Evolutionary conservation across 2,797 vertebrate species (phyloP).

Genomic region (Calcarius lapponicus): DNA sequence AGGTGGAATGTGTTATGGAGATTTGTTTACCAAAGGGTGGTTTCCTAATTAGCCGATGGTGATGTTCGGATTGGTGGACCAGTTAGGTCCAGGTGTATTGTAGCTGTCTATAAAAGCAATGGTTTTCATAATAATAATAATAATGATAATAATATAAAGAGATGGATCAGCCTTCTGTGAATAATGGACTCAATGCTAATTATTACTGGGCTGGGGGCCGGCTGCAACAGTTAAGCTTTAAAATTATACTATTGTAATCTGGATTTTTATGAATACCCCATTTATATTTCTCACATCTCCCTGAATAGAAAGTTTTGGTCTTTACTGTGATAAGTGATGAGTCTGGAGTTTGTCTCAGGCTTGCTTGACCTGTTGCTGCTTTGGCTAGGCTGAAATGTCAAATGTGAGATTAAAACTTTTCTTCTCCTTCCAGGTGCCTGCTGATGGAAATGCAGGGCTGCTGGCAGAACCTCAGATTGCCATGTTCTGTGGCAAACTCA

Average conservation of each 20-base stretch:
- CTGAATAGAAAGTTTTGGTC: not conserved
- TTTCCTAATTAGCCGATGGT: not conserved
- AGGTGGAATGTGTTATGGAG: not conserved
- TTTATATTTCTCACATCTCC: not conserved
- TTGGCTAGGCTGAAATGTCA: not conserved
- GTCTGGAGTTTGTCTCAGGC: not conserved
- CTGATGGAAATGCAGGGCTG: slow-evolving; percentile 82
- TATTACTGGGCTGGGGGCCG: accelerated
- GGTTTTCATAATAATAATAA: not conserved
- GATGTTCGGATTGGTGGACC: not conserved
- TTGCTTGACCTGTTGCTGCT: not conserved
- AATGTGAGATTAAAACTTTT: not conserved
- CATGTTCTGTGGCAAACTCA: slow-evolving; percentile 90
- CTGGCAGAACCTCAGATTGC: slow-evolving; percentile 88
- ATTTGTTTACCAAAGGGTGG: not conserved
- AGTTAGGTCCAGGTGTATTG: not conserved
- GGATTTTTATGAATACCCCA: not conserved
- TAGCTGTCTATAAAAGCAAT: not conserved
- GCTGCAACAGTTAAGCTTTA: not conserved
- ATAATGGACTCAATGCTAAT: not conserved
- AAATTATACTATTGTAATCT: accelerated
- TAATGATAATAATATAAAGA: too few relatives aligned
- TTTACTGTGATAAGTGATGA: not conserved
- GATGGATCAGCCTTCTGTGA: not conserved
- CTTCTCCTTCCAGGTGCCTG: slow-evolving; percentile 77